These are phyloP conservation scores for Camelus dromedarius DNA, from an alignment of 2,113 vertebrate genomes.

Conservation along the genomic window DNA sequence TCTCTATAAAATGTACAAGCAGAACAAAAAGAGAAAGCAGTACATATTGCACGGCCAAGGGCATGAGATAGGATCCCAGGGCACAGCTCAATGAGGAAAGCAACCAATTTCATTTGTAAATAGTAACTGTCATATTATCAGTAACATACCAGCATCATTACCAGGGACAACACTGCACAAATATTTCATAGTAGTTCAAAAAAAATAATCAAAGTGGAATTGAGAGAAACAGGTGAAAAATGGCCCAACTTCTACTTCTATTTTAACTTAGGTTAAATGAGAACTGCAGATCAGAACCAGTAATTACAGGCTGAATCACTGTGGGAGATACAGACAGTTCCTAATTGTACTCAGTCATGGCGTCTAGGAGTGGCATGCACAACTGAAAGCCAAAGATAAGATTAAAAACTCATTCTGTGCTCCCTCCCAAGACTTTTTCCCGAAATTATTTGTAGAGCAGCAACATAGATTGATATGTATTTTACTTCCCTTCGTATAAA, in stretches of 20 bases:
- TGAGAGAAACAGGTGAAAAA: neutral
- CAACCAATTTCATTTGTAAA: neutral
- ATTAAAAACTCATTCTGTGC: neutral
- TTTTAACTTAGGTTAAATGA: neutral
- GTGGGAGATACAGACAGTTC: neutral
- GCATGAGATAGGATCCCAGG: neutral
- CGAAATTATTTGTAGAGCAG: neutral
- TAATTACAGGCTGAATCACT: neutral
- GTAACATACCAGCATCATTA: neutral
- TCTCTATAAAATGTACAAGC: neutral
- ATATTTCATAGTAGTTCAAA: slow-evolving; percentile 20
- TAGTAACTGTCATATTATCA: neutral
- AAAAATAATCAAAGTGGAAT: neutral
- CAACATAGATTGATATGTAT: neutral
- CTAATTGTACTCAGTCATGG: neutral
- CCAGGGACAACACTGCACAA: neutral
- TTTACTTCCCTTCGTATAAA: neutral
- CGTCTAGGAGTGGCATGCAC: neutral
- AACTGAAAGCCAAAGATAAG: slow-evolving; percentile 27
- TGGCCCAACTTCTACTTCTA: neutral
- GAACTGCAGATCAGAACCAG: neutral
- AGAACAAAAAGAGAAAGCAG: slow-evolving; percentile 34
- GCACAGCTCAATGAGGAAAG: neutral
- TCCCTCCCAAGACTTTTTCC: neutral
- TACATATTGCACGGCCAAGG: neutral